Percentiles rank a stretch among this genome's conserved stretches.
Evolutionary conservation across 2,888 invertebrate genomes (phyloP).

Genomic region (Ptychoptera albimana): DNA sequence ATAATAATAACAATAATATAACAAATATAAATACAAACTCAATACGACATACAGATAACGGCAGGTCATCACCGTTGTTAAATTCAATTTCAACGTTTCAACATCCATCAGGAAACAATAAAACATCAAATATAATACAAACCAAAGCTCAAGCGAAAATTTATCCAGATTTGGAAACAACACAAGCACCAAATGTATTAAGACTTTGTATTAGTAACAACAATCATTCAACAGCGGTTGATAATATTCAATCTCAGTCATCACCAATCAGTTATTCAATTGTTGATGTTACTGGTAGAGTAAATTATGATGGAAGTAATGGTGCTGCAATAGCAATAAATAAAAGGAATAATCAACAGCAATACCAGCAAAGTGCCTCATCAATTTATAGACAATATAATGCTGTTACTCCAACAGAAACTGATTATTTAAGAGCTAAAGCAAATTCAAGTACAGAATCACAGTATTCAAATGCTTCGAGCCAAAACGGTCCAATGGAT

Average conservation of each 20-base stretch:
- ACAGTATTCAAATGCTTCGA: conserved; percentile 43
- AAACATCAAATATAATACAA: conserved; percentile 36
- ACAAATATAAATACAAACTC: background rate
- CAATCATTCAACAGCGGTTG: conserved; percentile 5
- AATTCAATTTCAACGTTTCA: background rate
- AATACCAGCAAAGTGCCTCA: conserved; percentile 31
- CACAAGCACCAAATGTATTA: background rate
- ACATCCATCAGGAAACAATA: conserved; percentile 25
- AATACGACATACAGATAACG: background rate
- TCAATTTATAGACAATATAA: conserved; percentile 44
- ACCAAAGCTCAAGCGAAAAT: conserved; percentile 65
- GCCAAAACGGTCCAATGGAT: conserved; percentile 41
- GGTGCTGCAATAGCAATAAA: conserved; percentile 36
- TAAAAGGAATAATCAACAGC: conserved; percentile 22
- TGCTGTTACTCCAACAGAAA: conserved; percentile 39
- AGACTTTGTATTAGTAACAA: conserved; percentile 20
- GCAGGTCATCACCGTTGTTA: background rate
- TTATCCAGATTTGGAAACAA: conserved; percentile 49
- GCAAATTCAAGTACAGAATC: conserved; percentile 46
- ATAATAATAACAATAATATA: conserved; percentile 3
- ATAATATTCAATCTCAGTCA: conserved; percentile 36
- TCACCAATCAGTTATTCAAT: conserved; percentile 63
- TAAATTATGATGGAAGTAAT: conserved; percentile 42
- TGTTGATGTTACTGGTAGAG: conserved; percentile 45
- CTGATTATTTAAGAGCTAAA: conserved; percentile 43